Evolutionary conservation across 2,888 invertebrate species (phyloP).

Genomic region (Epistrophe eligans): DNA sequence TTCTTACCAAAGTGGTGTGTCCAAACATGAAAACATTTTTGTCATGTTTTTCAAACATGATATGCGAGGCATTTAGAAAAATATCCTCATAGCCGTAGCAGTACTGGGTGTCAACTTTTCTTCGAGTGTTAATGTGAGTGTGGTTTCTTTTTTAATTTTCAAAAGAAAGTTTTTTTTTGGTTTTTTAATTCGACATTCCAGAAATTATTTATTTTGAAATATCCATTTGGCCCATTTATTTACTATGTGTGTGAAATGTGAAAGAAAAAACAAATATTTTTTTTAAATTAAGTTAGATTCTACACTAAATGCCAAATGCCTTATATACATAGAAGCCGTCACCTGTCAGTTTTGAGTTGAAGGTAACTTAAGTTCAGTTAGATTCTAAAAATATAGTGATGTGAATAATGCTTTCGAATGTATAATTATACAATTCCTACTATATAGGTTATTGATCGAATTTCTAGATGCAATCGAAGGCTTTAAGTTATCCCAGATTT

Average conservation of each 20-base stretch:
- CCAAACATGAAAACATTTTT: conserved; percentile 75
- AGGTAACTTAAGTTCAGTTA: conserved; percentile 30
- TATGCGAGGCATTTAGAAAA: conserved; percentile 45
- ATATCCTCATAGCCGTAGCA: conserved; percentile 52
- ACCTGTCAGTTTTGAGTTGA: conserved; percentile 31
- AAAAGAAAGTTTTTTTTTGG: conserved; percentile 13
- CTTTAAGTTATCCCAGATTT: not conserved
- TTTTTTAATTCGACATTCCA: conserved; percentile 25
- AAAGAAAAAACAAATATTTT: not conserved
- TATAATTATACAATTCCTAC: not conserved
- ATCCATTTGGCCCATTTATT: conserved; percentile 26
- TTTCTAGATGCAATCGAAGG: not conserved
- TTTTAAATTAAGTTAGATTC: conserved; percentile 8
- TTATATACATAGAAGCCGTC: not conserved
- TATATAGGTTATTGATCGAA: not conserved
- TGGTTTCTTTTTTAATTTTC: conserved; percentile 2
- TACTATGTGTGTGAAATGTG: conserved; percentile 1
- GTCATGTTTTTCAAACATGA: conserved; percentile 76
- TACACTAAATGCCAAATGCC: conserved; percentile 11
- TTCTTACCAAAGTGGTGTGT: conserved; percentile 60
- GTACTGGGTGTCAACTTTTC: conserved; percentile 19
- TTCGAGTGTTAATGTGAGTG: conserved; percentile 29
- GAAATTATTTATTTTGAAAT: conserved; percentile 25
- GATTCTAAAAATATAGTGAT: conserved; percentile 17
- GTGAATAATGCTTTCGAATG: not conserved